These are phyloP conservation scores for Manduca sexta DNA, from an alignment of 1,140 invertebrate genomes.

Conservation along the genomic window DNA sequence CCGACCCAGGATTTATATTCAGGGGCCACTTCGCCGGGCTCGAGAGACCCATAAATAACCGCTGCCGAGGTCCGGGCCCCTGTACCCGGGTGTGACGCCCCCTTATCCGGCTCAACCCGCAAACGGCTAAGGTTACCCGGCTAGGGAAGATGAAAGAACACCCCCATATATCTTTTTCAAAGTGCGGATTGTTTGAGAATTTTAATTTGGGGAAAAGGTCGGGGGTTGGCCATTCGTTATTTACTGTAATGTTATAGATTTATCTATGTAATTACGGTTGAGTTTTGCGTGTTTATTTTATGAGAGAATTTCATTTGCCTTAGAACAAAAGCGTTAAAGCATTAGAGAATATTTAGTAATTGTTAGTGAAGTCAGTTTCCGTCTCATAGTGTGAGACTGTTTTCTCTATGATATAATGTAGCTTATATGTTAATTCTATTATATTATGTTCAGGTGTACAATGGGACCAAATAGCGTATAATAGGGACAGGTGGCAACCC, in stretches of 20 bases:
- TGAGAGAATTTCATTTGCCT: no score
- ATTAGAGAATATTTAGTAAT: no score
- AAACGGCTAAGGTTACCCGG: slow-evolving; percentile 63
- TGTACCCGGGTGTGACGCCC: slow-evolving; percentile 20
- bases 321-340: no score
- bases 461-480: no score
- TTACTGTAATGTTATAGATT: not conserved
- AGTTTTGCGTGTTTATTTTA: no score
- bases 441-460: no score
- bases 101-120: slow-evolving; percentile 27
- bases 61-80: slow-evolving; percentile 33
- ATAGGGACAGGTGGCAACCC: no score
- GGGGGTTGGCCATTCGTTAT: no score
- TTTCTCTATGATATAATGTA: no score
- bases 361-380: no score
- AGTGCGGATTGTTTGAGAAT: slow-evolving; percentile 67
- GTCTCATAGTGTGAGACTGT: no score
- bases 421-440: no score
- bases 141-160: slow-evolving; percentile 65
- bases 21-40: slow-evolving; percentile 56
- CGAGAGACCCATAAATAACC: slow-evolving; percentile 67
- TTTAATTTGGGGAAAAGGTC: slow-evolving; percentile 59
- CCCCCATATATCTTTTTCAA: slow-evolving; percentile 70
- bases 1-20: slow-evolving; percentile 59
- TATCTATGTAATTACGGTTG: not conserved